These are phyloP conservation scores for Gadus chalcogrammus DNA, from an alignment of 2,113 vertebrate species.

Conservation along the genomic window DNA sequence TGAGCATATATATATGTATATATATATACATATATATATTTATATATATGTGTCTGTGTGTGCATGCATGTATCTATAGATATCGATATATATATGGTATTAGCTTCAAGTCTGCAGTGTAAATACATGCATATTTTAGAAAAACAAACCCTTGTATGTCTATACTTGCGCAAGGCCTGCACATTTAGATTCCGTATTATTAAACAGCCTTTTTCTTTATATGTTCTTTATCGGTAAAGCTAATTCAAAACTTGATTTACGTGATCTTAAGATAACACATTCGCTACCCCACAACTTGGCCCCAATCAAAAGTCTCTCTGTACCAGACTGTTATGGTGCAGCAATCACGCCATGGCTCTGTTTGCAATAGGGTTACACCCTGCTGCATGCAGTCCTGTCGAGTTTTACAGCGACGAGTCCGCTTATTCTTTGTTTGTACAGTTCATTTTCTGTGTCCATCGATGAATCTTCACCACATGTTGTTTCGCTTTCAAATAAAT, in stretches of 20 bases:
- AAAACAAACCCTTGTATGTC: too few species aligned
- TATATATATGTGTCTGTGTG: too few species aligned
- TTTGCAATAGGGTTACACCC: constrained; percentile 62
- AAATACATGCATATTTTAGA: too few species aligned
- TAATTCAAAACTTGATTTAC: background rate
- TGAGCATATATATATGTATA: too few species aligned
- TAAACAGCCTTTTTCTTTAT: background rate
- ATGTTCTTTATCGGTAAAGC: background rate
- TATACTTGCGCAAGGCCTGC: background rate
- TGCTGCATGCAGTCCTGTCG: constrained; percentile 41
- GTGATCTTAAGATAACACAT: background rate
- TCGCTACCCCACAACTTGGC: constrained; percentile 39
- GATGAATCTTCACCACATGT: background rate
- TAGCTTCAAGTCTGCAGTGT: too few species aligned
- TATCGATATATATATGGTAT: too few species aligned
- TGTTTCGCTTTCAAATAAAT: background rate
- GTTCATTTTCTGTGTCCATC: background rate
- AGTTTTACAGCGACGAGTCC: background rate
- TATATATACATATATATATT: too few species aligned
- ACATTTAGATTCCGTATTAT: background rate
- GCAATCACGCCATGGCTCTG: constrained; percentile 56
- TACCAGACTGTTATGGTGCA: background rate
- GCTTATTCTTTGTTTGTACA: constrained; percentile 10
- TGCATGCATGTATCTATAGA: too few species aligned
- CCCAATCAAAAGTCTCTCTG: constrained; percentile 53